These are phyloP conservation scores for Drymonia ruficornis DNA, from an alignment of 2,888 invertebrate species.

Conservation along the genomic window DNA sequence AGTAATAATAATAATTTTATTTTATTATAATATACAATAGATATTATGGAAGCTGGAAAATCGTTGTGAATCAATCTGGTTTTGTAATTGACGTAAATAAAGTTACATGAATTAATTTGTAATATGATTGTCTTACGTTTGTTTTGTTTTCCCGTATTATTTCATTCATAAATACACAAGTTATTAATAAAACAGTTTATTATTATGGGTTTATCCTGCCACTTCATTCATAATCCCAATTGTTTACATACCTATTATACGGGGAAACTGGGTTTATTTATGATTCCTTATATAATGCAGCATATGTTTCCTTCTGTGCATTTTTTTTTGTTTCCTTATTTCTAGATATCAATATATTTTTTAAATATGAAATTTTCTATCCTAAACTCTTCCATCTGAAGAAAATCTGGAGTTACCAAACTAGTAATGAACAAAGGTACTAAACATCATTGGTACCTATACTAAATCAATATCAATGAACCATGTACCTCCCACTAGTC, in stretches of 20 bases:
- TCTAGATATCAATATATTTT: too few relatives aligned
- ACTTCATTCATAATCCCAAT: not conserved
- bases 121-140: conserved; percentile 13
- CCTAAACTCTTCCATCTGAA: too few relatives aligned
- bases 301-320: not conserved
- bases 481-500: too few relatives aligned
- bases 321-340: too few relatives aligned
- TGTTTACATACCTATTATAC: not conserved
- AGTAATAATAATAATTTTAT: too few relatives aligned
- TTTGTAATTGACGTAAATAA: conserved; percentile 35
- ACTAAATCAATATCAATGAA: too few relatives aligned
- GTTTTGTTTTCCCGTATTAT: conserved; percentile 37
- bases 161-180: conserved; percentile 32
- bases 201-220: not conserved
- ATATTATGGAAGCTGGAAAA: not conserved
- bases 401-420: too few relatives aligned
- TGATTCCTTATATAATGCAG: not conserved
- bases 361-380: too few relatives aligned
- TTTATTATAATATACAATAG: too few relatives aligned
- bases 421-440: too few relatives aligned
- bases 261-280: not conserved
- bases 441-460: too few relatives aligned
- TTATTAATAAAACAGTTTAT: conserved; percentile 24
- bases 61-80: conserved; percentile 8
- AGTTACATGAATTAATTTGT: conserved; percentile 21